Evolutionary conservation across 1,140 invertebrate species (phyloP).

Genomic region (Drosophila ananassae): DNA sequence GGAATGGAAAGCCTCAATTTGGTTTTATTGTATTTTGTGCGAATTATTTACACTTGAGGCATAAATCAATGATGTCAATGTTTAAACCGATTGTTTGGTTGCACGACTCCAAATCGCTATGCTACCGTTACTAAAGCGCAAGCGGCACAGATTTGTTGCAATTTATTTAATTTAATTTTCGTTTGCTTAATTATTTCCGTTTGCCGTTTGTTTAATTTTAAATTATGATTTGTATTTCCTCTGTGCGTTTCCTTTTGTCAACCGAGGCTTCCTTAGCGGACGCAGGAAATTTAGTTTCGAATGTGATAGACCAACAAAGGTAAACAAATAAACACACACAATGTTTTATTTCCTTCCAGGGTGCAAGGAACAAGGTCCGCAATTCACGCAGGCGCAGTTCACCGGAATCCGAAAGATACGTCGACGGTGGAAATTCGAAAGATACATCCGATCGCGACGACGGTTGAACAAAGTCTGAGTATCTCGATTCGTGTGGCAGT

Average conservation of each 20-base stretch:
- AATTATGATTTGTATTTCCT: slow-evolving; percentile 43
- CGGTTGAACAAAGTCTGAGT: slow-evolving; percentile 48
- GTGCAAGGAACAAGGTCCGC: slow-evolving; percentile 33
- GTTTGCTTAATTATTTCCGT: slow-evolving; percentile 56
- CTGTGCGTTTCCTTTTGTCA: slow-evolving; percentile 51
- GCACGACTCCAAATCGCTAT: slow-evolving; percentile 23
- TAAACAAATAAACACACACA: slow-evolving; percentile 36
- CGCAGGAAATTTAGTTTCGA: slow-evolving; percentile 69
- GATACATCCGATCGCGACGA: slow-evolving; percentile 39
- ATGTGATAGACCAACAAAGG: slow-evolving; percentile 40
- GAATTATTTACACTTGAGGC: slow-evolving; percentile 69
- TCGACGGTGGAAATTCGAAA: not conserved
- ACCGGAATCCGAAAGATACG: slow-evolving; percentile 21
- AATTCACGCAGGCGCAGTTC: slow-evolving; percentile 51
- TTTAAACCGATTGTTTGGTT: slow-evolving; percentile 33
- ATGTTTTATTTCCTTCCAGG: slow-evolving; percentile 1
- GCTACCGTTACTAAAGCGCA: slow-evolving; percentile 57
- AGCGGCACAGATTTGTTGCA: slow-evolving; percentile 53
- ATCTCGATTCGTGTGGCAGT: slow-evolving; percentile 18
- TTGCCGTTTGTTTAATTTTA: slow-evolving; percentile 19
- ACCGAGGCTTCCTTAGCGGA: slow-evolving; percentile 8
- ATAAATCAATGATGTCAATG: slow-evolving; percentile 67
- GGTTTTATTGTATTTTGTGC: slow-evolving; percentile 56
- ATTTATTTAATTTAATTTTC: slow-evolving; percentile 48
- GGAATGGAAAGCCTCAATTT: slow-evolving; percentile 51